These are phyloP conservation scores for Buceros bicornis DNA, from an alignment of 2,797 vertebrate species.

Conservation along the genomic window DNA sequence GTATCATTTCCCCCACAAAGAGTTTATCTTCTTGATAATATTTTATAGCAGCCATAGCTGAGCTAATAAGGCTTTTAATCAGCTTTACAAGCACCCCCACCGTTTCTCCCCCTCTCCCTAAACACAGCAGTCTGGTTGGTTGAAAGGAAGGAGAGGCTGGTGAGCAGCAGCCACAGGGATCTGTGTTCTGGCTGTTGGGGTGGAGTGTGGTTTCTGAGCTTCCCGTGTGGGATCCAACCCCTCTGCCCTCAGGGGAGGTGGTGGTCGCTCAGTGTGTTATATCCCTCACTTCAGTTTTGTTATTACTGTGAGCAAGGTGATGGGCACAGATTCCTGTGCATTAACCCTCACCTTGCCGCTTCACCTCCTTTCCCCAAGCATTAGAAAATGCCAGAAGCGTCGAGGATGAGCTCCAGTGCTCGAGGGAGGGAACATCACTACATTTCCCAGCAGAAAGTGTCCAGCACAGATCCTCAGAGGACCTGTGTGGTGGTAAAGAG, in stretches of 20 bases:
- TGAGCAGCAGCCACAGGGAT: not conserved
- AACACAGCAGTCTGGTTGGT: not conserved
- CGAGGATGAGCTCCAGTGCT: not conserved
- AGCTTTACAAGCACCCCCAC: not conserved
- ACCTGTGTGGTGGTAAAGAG: not conserved
- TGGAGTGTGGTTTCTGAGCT: not conserved
- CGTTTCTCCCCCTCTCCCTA: not conserved
- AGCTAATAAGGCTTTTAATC: conserved; percentile 20
- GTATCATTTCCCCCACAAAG: not conserved
- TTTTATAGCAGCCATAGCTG: not conserved
- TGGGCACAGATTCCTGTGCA: not conserved
- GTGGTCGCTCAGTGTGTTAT: accelerated
- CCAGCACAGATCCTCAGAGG: not conserved
- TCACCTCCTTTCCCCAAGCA: not conserved
- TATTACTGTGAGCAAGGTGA: not conserved
- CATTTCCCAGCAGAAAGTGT: not conserved
- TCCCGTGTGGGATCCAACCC: not conserved
- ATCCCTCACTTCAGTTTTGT: not conserved
- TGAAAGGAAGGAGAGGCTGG: not conserved
- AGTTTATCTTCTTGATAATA: not conserved
- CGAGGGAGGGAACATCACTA: not conserved
- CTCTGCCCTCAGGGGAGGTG: not conserved
- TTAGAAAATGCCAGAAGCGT: not conserved
- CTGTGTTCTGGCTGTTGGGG: not conserved
- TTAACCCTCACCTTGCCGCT: not conserved